Evolutionary conservation across 2,797 vertebrate genomes (phyloP).

Genomic region (Hydrophis major): DNA sequence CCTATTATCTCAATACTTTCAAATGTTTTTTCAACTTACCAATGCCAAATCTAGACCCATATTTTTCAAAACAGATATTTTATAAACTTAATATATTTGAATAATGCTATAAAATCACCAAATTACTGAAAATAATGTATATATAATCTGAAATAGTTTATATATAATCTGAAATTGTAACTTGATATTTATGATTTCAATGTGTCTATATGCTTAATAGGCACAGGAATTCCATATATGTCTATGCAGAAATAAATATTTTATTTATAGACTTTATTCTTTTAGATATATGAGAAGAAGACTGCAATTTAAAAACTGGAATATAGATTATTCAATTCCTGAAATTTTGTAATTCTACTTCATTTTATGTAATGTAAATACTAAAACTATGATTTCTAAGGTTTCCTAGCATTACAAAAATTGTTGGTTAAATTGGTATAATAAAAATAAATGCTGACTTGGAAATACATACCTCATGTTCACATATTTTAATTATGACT

Average conservation of each 20-base stretch:
- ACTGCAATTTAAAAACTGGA: neutral
- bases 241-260: neutral
- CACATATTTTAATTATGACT: conserved; percentile 98
- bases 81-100: neutral
- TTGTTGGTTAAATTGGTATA: neutral
- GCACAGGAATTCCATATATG: neutral
- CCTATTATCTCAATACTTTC: neutral
- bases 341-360: neutral
- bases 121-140: neutral
- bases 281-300: neutral
- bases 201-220: neutral
- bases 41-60: neutral
- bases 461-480: conserved; percentile 87
- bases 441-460: neutral
- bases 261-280: neutral
- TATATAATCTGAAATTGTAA: neutral
- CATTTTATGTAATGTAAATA: neutral
- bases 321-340: neutral
- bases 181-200: neutral
- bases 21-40: neutral
- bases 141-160: too few relatives aligned
- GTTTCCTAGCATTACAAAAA: neutral
- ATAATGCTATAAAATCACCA: neutral
- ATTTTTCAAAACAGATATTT: neutral
- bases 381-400: neutral